Percentiles rank a stretch among this genome's conserved stretches.
Evolutionary conservation across 2,797 vertebrate species (phyloP).

Genomic region (Crossoptilon crossoptilon): DNA sequence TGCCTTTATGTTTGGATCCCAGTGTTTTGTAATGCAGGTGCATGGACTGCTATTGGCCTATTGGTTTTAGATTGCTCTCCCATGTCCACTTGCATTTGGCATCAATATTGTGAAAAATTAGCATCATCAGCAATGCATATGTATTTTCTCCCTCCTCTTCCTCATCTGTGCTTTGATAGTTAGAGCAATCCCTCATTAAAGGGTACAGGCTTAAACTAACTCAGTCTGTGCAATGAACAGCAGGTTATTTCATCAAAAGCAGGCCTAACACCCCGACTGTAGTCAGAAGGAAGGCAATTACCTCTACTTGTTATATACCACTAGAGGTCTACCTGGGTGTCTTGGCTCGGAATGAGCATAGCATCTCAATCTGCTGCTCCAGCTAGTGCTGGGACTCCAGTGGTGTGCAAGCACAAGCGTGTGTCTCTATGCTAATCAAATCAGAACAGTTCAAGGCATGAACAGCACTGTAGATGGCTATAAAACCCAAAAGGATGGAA

Average conservation of each 20-base stretch:
- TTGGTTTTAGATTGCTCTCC: neutral
- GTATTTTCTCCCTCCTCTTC: neutral
- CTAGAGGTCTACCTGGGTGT: rapidly evolving
- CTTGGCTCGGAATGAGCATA: rapidly evolving
- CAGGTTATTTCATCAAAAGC: neutral
- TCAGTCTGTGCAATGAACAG: neutral
- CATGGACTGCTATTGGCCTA: neutral
- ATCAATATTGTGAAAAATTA: neutral
- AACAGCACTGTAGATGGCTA: neutral
- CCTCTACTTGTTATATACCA: neutral
- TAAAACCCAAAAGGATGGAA: neutral
- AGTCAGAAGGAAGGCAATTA: neutral
- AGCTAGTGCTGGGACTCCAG: neutral
- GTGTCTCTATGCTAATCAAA: neutral
- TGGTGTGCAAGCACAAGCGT: neutral
- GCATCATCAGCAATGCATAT: rapidly evolving
- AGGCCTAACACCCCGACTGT: neutral
- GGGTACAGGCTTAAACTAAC: neutral
- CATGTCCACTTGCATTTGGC: neutral
- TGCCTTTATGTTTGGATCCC: neutral
- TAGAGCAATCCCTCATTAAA: neutral
- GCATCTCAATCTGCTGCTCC: neutral
- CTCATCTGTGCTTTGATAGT: neutral
- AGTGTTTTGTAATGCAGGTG: neutral
- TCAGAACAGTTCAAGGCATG: neutral